phyloP scores from a whole-genome alignment of 2,113 vertebrate species.

The Epinephelus fuscoguttatus region DNA sequence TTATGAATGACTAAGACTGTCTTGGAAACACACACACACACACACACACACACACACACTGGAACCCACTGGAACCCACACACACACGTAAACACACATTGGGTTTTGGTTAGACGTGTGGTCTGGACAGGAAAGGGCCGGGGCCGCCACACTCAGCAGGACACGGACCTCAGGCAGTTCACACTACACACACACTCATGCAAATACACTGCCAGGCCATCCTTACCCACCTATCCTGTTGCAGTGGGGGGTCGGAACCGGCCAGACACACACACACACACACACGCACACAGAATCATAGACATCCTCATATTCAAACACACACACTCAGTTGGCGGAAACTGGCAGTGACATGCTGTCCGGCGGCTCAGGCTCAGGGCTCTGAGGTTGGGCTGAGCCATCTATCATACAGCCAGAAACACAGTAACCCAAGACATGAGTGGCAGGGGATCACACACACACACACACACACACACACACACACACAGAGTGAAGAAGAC shows the following conservation, averaged over 20 bases:
- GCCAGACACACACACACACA: slow-evolving; percentile 52
- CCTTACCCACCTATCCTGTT: slow-evolving; percentile 78
- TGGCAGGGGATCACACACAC: slow-evolving; percentile 70
- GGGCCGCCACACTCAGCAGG: slow-evolving; percentile 78
- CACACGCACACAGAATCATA: slow-evolving; percentile 46
- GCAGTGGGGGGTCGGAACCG: slow-evolving; percentile 69
- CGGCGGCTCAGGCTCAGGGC: slow-evolving; percentile 70
- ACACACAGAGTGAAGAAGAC: slow-evolving; percentile 36
- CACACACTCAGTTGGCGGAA: slow-evolving; percentile 69
- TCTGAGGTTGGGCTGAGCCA: slow-evolving; percentile 79
- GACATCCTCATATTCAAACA: slow-evolving; percentile 58
- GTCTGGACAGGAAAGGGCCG: slow-evolving; percentile 82
- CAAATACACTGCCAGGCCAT: slow-evolving; percentile 57
- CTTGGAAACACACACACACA: background rate
- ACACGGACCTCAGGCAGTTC: slow-evolving; percentile 64
- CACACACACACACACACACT: slow-evolving; percentile 17
- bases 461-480: slow-evolving; percentile 40
- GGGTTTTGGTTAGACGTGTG: slow-evolving; percentile 83
- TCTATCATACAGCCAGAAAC: slow-evolving; percentile 84
- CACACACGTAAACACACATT: slow-evolving; percentile 68
- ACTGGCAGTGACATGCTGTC: slow-evolving; percentile 81
- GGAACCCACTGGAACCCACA: background rate
- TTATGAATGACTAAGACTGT: slow-evolving; percentile 14
- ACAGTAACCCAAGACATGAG: slow-evolving; percentile 83
- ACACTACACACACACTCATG: slow-evolving; percentile 1